phyloP scores from a whole-genome alignment of 2,888 invertebrate genomes.

The Eledone cirrhosa region DNA sequence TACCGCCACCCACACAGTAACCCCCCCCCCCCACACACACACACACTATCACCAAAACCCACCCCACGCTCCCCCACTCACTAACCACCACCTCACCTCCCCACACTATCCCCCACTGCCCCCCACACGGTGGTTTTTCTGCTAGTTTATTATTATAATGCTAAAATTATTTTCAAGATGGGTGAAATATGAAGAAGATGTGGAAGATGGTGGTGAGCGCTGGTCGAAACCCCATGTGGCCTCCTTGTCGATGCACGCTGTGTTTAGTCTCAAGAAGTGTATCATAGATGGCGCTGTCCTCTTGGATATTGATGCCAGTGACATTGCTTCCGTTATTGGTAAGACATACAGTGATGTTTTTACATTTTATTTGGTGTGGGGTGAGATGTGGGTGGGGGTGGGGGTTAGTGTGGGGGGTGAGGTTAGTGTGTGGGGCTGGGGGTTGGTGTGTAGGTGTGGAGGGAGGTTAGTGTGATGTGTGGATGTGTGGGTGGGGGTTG shows the following conservation, averaged over 20 bases:
- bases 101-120: no score
- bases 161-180: constrained; percentile 59
- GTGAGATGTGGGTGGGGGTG: neutral
- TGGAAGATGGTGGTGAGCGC: constrained; percentile 98
- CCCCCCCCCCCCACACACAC: no score
- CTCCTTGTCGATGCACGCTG: constrained; percentile 92
- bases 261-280: constrained; percentile 92
- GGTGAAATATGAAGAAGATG: constrained; percentile 77
- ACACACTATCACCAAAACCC: no score
- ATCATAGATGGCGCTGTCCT: constrained; percentile 90
- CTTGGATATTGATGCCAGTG: constrained; percentile 89
- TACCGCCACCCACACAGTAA: no score
- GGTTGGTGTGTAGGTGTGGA: neutral
- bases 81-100: no score
- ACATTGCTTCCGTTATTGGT: constrained; percentile 73
- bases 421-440: neutral
- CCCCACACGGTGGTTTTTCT: no score
- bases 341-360: neutral
- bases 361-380: neutral
- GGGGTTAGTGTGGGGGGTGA: no score
- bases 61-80: no score
- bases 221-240: constrained; percentile 97
- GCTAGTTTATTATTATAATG: neutral
- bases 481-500: no score
- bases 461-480: no score